Percentiles rank a stretch among this genome's conserved stretches.
Evolutionary conservation across 2,888 invertebrate genomes (phyloP).

Genomic region (Trilocha varians): DNA sequence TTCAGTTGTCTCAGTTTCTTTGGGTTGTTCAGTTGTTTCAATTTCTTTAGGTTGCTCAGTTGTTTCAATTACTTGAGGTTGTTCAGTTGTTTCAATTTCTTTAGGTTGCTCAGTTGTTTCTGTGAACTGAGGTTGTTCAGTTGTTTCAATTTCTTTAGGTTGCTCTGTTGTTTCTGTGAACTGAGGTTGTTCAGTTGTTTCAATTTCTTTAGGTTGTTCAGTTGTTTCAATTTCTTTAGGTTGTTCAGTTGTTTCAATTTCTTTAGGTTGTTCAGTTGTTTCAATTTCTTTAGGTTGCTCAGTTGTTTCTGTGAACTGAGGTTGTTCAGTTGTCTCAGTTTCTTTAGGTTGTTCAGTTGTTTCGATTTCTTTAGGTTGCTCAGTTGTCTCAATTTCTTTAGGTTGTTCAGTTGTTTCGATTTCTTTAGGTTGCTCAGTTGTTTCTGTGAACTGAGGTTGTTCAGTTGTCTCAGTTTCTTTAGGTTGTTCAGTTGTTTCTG

Average conservation of each 20-base stretch:
- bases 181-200: too few species aligned
- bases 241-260: not conserved
- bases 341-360: not conserved
- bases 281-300: not conserved
- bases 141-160: too few species aligned
- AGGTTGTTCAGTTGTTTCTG: not conserved
- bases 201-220: too few species aligned
- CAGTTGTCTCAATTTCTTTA: not conserved
- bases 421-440: not conserved
- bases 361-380: not conserved
- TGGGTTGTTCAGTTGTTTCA: too few species aligned
- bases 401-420: not conserved
- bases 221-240: not conserved
- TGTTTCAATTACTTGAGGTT: too few species aligned
- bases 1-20: not conserved
- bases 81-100: too few species aligned
- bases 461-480: not conserved
- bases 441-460: not conserved
- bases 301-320: too few species aligned
- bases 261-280: not conserved
- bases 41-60: too few species aligned
- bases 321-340: not conserved
- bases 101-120: too few species aligned
- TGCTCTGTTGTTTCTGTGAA: too few species aligned
- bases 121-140: too few species aligned